Percentiles rank a stretch among this genome's conserved stretches.
Evolutionary conservation across 2,113 vertebrate species (phyloP).

Genomic region (Muntiacus muntjak): DNA sequence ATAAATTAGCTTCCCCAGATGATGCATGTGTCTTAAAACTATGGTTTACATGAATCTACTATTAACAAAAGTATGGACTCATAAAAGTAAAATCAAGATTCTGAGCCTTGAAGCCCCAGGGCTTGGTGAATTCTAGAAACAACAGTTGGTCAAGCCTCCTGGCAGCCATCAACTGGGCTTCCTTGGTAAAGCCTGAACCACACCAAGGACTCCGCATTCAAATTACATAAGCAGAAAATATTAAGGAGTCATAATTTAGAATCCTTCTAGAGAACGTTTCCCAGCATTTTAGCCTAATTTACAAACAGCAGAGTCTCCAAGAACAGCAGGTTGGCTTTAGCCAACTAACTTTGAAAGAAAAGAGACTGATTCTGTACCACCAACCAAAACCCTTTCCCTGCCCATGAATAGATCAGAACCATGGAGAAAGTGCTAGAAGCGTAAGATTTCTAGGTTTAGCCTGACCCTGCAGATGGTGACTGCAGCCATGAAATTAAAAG

Average conservation of each 20-base stretch:
- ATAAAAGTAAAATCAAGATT: conserved; percentile 36
- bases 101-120: background rate
- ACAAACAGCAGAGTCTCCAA: background rate
- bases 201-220: background rate
- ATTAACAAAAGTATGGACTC: background rate
- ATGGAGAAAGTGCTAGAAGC: background rate
- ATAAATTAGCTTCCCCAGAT: background rate
- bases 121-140: background rate
- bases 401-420: background rate
- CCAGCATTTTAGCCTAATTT: conserved; percentile 16
- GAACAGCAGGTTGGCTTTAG: background rate
- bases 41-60: background rate
- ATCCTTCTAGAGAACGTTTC: background rate
- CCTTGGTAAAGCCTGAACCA: background rate
- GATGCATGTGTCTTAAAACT: background rate
- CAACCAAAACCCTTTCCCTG: background rate
- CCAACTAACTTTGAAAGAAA: background rate
- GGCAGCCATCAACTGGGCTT: background rate
- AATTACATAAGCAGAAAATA: background rate
- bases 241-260: background rate
- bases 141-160: background rate
- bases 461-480: background rate
- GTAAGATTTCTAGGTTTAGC: background rate
- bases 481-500: too few species aligned
- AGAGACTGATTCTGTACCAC: background rate